A percentile compares a stretch with the other conserved stretches of the same genome.
phyloP scores from a whole-genome alignment of 2,113 vertebrate genomes.

The Pongo pygmaeus region DNA sequence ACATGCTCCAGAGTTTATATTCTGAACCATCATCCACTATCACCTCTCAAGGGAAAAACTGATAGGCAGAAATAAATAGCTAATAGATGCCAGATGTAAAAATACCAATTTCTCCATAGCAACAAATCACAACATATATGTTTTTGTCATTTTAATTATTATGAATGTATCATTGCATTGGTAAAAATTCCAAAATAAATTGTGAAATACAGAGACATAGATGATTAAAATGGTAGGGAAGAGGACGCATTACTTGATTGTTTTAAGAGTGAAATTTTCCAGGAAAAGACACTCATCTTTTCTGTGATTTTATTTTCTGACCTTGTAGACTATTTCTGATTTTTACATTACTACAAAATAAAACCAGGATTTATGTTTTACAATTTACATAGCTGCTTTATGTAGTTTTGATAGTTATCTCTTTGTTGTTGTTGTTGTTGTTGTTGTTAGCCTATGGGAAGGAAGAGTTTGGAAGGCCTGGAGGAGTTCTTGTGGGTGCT shows the following conservation, averaged over 20 bases:
- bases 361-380: not conserved
- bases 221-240: not conserved
- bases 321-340: not conserved
- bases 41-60: not conserved
- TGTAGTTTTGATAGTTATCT: not conserved
- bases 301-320: conserved; percentile 10
- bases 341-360: not conserved
- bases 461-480: not conserved
- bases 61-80: not conserved
- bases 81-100: not conserved
- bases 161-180: not conserved
- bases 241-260: not conserved
- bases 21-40: not conserved
- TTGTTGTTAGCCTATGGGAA: not conserved
- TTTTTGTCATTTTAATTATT: not conserved
- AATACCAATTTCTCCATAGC: not conserved
- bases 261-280: not conserved
- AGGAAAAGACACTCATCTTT: not conserved
- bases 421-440: too few relatives aligned
- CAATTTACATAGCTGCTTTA: not conserved
- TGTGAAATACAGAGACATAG: not conserved
- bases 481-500: not conserved
- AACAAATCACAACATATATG: not conserved
- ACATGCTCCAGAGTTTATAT: not conserved
- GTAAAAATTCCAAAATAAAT: conserved; percentile 2